phyloP scores from a whole-genome alignment of 2,888 invertebrate genomes.

The Calameuta pallipes region DNA sequence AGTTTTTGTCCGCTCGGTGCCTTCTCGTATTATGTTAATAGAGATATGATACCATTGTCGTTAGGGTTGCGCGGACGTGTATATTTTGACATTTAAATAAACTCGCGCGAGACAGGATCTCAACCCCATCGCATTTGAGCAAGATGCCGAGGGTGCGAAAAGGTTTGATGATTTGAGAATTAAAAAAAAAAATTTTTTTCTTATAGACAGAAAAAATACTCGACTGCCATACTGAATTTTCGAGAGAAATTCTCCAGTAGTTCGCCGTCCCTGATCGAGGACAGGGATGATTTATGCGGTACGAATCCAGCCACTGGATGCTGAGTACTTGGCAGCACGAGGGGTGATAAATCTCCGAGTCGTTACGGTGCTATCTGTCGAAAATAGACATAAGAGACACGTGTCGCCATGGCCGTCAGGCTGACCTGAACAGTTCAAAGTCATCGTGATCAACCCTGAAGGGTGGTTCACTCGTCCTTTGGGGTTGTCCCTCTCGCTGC shows the following conservation, averaged over 20 bases:
- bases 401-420: slow-evolving; percentile 54
- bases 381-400: slow-evolving; percentile 61
- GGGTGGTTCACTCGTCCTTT: neutral
- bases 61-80: slow-evolving; percentile 37
- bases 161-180: neutral
- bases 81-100: slow-evolving; percentile 65
- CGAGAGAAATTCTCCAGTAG: neutral
- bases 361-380: slow-evolving; percentile 53
- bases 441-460: slow-evolving; percentile 23
- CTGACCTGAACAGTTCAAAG: slow-evolving; percentile 44
- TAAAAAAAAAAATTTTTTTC: too few relatives aligned
- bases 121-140: neutral
- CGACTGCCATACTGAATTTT: neutral
- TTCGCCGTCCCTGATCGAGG: neutral
- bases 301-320: neutral
- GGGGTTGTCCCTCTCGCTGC: neutral
- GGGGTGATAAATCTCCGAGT: slow-evolving; percentile 56
- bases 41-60: slow-evolving; percentile 57
- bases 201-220: too few relatives aligned
- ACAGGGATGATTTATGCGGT: neutral
- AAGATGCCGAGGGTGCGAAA: neutral
- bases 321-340: neutral
- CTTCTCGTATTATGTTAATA: slow-evolving; percentile 62
- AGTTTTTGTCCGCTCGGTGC: slow-evolving; percentile 41
- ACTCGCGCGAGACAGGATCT: slow-evolving; percentile 11